phyloP scores from a whole-genome alignment of 2,888 invertebrate genomes.

The Drosophila nr. perissopoda region DNA sequence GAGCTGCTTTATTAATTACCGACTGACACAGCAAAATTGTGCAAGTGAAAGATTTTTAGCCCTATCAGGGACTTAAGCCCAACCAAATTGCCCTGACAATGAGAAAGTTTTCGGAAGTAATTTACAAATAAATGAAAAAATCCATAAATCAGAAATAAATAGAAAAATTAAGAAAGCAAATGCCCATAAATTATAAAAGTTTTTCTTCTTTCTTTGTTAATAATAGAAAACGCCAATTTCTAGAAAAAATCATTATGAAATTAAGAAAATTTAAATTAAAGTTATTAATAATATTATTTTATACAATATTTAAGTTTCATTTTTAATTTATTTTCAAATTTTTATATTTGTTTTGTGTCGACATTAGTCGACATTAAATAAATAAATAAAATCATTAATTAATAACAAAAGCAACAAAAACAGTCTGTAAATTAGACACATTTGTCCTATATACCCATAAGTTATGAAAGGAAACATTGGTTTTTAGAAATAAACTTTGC shows the following conservation, averaged over 20 bases:
- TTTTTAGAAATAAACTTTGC: not conserved
- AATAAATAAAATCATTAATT: not conserved
- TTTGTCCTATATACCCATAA: not conserved
- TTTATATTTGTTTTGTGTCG: not conserved
- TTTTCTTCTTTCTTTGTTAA: not conserved
- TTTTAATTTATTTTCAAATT: not conserved
- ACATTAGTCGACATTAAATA: not conserved
- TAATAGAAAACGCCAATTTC: not conserved
- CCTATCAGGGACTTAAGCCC: not conserved
- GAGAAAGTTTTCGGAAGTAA: not conserved
- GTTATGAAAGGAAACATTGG: not conserved
- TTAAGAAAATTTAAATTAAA: too few species aligned
- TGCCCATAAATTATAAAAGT: not conserved
- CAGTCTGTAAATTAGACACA: too few species aligned
- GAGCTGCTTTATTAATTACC: slow-evolving; percentile 9
- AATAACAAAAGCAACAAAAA: not conserved
- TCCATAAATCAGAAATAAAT: too few species aligned
- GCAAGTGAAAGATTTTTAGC: not conserved
- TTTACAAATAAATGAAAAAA: too few species aligned
- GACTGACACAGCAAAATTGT: not conserved
- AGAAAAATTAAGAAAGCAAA: too few species aligned
- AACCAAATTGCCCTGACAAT: not conserved
- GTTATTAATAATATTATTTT: too few species aligned
- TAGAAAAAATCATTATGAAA: too few species aligned
- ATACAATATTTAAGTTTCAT: not conserved